Percentiles rank a stretch among this genome's conserved stretches.
Conservation (phyloP, 1,140 invertebrate species). For the Eriosoma lanigerum region DNA sequence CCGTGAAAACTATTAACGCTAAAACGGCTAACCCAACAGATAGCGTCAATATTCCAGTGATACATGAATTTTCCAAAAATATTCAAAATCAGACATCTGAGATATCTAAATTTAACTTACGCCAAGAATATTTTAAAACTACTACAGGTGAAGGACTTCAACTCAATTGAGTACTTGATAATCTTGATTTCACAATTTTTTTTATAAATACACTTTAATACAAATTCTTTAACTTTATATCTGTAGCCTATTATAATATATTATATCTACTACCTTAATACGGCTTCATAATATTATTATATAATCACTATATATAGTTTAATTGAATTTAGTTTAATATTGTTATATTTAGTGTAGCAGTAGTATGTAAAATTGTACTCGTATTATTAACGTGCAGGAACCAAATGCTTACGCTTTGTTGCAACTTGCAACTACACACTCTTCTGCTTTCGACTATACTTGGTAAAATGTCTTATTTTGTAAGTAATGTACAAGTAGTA, state of each 20-base stretch:
- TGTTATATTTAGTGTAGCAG: not conserved
- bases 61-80: conserved; percentile 31
- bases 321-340: no score
- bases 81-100: not conserved
- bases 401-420: not conserved
- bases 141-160: conserved; percentile 20
- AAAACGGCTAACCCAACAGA: conserved; percentile 53
- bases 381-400: not conserved
- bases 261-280: not conserved
- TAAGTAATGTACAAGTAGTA: conserved; percentile 25
- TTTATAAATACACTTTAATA: no score
- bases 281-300: not conserved
- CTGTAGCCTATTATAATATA: not conserved
- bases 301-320: no score
- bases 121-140: not conserved
- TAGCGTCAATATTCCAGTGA: conserved; percentile 35
- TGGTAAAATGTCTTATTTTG: conserved; percentile 13
- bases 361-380: not conserved
- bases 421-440: not conserved
- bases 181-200: not conserved
- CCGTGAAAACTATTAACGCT: conserved; percentile 65
- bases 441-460: not conserved
- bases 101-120: not conserved
- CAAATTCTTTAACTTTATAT: not conserved
- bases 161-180: conserved; percentile 3